A percentile compares a stretch with the other conserved stretches of the same genome.
phyloP scores from a whole-genome alignment of 2,888 invertebrate species.

The Scrobipalpa atriplicella region DNA sequence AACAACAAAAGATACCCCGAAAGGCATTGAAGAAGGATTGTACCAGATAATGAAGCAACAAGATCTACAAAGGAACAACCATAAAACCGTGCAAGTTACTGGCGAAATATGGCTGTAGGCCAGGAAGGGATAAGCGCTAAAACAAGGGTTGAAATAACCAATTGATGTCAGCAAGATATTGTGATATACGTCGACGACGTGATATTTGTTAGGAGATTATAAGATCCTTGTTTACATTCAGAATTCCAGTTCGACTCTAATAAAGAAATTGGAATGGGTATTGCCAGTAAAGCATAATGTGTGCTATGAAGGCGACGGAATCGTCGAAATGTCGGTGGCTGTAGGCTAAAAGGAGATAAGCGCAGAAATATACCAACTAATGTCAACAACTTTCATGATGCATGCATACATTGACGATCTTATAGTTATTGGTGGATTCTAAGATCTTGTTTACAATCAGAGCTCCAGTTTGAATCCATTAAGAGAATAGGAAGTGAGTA shows the following conservation, averaged over 20 bases:
- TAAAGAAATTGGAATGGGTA: neutral
- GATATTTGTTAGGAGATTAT: neutral
- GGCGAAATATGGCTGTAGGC: conserved; percentile 9
- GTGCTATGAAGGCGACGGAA: neutral
- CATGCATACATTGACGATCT: neutral
- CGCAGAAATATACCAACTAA: neutral
- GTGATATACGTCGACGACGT: neutral
- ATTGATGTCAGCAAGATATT: too few relatives aligned
- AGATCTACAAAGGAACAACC: conserved; percentile 5
- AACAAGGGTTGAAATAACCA: conserved; percentile 11
- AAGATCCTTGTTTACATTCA: conserved; percentile 18
- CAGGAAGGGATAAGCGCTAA: neutral
- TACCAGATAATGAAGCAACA: neutral
- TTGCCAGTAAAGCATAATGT: neutral
- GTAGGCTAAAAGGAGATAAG: neutral
- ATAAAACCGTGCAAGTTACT: conserved; percentile 14
- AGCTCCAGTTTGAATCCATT: neutral
- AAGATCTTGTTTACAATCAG: neutral
- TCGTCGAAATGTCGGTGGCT: too few relatives aligned
- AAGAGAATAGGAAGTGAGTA: neutral
- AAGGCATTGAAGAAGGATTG: neutral
- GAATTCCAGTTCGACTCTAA: neutral
- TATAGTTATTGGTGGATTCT: neutral
- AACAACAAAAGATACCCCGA: conserved; percentile 7
- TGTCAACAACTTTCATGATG: neutral